Conservation (phyloP, 2,797 vertebrate genomes). For the Pangasius macronema region DNA sequence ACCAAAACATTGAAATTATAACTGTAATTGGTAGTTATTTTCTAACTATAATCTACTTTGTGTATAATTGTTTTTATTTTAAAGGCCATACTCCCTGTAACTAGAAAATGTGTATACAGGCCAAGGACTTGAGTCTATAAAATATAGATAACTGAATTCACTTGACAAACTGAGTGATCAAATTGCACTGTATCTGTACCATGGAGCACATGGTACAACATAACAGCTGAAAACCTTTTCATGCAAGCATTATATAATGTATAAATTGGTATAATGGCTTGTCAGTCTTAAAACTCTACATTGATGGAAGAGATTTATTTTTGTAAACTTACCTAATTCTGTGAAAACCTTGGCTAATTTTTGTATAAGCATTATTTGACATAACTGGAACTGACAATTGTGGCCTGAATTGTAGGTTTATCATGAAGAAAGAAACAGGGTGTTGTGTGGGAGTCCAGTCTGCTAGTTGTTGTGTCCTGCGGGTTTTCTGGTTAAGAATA, state of each 20-base stretch:
- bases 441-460: conserved; percentile 31
- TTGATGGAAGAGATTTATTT: neutral
- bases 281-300: neutral
- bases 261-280: neutral
- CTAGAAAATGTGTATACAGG: neutral
- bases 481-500: conserved; percentile 45
- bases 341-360: neutral
- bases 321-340: neutral
- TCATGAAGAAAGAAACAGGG: conserved; percentile 11
- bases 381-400: neutral
- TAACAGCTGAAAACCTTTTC: neutral
- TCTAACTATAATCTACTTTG: neutral
- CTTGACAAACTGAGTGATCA: neutral
- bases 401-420: neutral
- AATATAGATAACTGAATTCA: conserved; percentile 18
- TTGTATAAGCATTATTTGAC: neutral
- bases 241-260: neutral
- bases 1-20: neutral
- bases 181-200: neutral
- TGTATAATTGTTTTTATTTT: neutral
- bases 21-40: neutral
- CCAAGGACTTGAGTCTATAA: too few species aligned
- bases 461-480: conserved; percentile 33
- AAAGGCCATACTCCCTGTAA: neutral
- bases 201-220: neutral